phyloP scores from a whole-genome alignment of 2,888 invertebrate genomes.

The Leptinotarsa haldemani region DNA sequence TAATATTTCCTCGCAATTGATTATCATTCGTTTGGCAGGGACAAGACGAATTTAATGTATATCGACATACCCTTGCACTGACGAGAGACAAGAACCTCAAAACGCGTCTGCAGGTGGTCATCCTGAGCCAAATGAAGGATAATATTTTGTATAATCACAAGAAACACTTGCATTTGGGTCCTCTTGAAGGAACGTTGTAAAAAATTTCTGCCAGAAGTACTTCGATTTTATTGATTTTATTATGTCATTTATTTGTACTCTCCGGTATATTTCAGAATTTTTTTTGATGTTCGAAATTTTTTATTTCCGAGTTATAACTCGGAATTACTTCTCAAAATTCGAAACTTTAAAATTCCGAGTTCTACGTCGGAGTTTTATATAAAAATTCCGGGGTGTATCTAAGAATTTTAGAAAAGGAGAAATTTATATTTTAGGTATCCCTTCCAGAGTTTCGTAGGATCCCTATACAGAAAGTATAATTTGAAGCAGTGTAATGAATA shows the following conservation, averaged over 20 bases:
- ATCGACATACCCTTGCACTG: conserved; percentile 1
- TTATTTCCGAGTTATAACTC: neutral
- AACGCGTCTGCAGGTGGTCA: neutral
- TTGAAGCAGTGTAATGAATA: neutral
- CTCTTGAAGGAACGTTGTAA: neutral
- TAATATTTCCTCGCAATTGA: neutral
- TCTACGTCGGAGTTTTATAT: neutral
- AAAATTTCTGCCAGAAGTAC: conserved; percentile 3
- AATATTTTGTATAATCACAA: neutral
- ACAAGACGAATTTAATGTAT: neutral
- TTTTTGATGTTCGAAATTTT: neutral
- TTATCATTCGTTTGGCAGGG: conserved; percentile 5
- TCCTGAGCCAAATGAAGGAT: neutral
- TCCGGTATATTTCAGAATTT: neutral
- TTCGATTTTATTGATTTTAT: neutral
- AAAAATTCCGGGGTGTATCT: neutral
- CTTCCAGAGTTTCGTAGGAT: neutral
- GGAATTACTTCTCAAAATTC: neutral
- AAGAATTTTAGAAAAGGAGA: neutral
- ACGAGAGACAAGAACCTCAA: conserved; percentile 1
- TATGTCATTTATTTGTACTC: neutral
- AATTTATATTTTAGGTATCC: neutral
- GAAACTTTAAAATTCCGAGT: neutral
- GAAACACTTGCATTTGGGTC: neutral
- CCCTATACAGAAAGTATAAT: neutral